These are phyloP conservation scores for Notodonta ziczac DNA, from an alignment of 2,888 invertebrate species.

Conservation along the genomic window DNA sequence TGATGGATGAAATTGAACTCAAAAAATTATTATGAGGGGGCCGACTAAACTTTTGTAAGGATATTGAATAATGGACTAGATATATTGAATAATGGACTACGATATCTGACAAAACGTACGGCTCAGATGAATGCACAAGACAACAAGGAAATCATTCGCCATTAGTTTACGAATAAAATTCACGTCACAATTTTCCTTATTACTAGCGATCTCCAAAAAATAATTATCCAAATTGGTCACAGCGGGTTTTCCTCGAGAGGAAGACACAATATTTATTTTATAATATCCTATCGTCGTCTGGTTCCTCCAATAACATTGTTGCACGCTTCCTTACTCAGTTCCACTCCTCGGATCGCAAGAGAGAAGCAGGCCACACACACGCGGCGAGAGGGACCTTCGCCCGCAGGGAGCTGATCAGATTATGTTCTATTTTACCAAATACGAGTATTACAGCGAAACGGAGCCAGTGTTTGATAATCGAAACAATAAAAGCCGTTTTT, in stretches of 20 bases:
- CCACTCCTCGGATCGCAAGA: slow-evolving; percentile 24
- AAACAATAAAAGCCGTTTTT: too few relatives aligned
- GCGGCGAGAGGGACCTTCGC: not conserved
- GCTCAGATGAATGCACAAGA: not conserved
- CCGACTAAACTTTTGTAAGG: too few relatives aligned
- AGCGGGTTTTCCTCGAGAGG: slow-evolving; percentile 3
- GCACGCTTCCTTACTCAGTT: slow-evolving; percentile 23
- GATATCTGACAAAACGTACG: not conserved
- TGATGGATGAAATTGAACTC: too few relatives aligned
- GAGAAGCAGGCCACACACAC: slow-evolving; percentile 29
- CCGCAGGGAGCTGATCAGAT: too few relatives aligned
- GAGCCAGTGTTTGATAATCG: too few relatives aligned
- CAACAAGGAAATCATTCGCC: not conserved
- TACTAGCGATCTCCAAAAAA: slow-evolving; percentile 7
- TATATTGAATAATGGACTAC: too few relatives aligned
- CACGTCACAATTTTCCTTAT: slow-evolving; percentile 1
- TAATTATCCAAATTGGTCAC: slow-evolving; percentile 14
- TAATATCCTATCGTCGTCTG: not conserved
- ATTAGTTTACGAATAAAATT: not conserved
- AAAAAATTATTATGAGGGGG: too few relatives aligned
- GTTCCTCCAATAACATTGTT: slow-evolving; percentile 28
- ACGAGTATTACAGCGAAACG: too few relatives aligned
- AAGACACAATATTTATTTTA: not conserved
- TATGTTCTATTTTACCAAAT: too few relatives aligned
- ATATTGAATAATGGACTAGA: too few relatives aligned